phyloP scores from a whole-genome alignment of 1,140 invertebrate genomes.

The Dendroctonus ponderosae region DNA sequence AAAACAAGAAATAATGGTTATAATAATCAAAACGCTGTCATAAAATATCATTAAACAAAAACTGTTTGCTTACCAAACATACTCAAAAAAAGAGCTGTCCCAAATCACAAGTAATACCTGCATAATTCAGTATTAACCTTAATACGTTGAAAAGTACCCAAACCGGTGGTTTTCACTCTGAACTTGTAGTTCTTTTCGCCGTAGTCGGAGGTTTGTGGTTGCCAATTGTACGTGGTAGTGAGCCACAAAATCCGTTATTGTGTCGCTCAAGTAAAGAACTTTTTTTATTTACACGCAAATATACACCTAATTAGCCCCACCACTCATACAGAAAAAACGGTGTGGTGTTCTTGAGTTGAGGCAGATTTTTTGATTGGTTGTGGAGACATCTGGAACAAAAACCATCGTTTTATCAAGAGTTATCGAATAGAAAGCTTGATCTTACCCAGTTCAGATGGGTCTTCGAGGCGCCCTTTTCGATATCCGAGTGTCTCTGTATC shows the following conservation, averaged over 20 bases:
- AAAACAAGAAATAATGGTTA: no score
- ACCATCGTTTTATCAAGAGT: no score
- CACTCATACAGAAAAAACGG: conserved; percentile 10
- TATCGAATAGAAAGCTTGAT: not conserved
- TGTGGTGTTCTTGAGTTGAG: conserved; percentile 10
- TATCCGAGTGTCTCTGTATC: conserved; percentile 42
- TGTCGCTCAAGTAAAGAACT: not conserved
- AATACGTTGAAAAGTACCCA: no score
- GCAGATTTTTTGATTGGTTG: conserved; percentile 27
- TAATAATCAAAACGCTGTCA: not conserved
- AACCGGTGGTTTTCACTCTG: no score
- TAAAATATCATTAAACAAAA: not conserved
- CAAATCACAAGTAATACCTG: no score
- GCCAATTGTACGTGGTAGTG: no score
- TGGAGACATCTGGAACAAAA: conserved; percentile 30
- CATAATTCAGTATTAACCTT: no score
- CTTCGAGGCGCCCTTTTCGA: conserved; percentile 18
- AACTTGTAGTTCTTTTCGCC: no score
- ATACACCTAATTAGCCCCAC: conserved; percentile 15
- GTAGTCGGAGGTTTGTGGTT: no score
- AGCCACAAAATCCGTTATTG: no score
- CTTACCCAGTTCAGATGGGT: conserved; percentile 39
- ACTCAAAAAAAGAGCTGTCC: no score
- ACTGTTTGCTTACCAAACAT: no score
- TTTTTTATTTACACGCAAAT: conserved; percentile 28